These are phyloP conservation scores for Bacillus rossius DNA, from an alignment of 1,140 invertebrate genomes.

Conservation along the genomic window DNA sequence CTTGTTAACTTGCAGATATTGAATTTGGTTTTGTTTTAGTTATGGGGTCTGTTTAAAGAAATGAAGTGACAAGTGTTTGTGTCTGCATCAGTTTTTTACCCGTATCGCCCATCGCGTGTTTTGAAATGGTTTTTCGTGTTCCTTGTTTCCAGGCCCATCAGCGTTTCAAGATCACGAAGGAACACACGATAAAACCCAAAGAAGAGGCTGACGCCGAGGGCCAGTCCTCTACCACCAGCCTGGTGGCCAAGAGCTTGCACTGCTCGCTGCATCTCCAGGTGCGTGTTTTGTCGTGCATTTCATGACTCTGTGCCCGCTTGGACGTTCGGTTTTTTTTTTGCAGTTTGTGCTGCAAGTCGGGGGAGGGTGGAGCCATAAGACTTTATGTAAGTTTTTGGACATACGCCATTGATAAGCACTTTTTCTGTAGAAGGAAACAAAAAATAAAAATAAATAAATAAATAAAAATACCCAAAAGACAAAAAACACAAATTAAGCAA, in stretches of 20 bases:
- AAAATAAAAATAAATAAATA: too few species aligned
- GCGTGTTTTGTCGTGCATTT: conserved; percentile 1
- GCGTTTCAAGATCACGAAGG: conserved; percentile 85
- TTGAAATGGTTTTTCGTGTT: too few species aligned
- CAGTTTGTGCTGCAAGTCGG: neutral
- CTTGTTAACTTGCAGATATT: too few species aligned
- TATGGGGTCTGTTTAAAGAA: too few species aligned
- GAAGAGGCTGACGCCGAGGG: conserved; percentile 63
- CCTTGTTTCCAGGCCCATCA: conserved; percentile 51
- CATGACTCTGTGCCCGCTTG: neutral
- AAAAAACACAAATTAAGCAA: too few species aligned
- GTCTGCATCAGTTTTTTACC: too few species aligned
- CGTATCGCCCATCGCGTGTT: too few species aligned
- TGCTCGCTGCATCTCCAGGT: conserved; percentile 70
- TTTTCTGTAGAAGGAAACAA: too few species aligned
- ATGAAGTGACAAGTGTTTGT: too few species aligned
- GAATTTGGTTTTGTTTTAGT: too few species aligned
- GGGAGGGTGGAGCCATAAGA: neutral
- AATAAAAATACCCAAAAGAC: too few species aligned
- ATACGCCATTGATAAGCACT: neutral
- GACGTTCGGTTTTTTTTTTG: neutral
- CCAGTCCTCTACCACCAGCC: conserved; percentile 43
- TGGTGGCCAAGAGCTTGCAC: conserved; percentile 52
- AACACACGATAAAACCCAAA: conserved; percentile 83
- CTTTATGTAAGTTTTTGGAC: too few species aligned